phyloP scores from a whole-genome alignment of 2,888 invertebrate genomes.

The Xanthia icteritia region DNA sequence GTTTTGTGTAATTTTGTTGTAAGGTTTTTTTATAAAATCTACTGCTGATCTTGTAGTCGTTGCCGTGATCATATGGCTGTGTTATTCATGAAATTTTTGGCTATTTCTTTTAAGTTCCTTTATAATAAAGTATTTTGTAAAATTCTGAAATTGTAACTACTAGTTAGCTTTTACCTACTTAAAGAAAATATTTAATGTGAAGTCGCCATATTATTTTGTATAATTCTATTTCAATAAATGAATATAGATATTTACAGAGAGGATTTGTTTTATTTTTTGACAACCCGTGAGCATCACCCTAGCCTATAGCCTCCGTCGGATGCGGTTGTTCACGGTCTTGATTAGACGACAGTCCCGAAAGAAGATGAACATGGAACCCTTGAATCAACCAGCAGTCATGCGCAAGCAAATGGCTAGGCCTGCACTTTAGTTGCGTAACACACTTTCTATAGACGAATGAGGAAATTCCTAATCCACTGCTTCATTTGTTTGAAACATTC shows the following conservation, averaged over 20 bases:
- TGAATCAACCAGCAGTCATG: neutral
- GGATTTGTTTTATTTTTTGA: slow-evolving; percentile 46
- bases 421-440: neutral
- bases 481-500: neutral
- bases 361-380: neutral
- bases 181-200: slow-evolving; percentile 46
- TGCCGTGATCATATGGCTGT: slow-evolving; percentile 61
- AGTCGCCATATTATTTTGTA: slow-evolving; percentile 70
- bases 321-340: neutral
- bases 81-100: slow-evolving; percentile 41
- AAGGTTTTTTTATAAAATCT: slow-evolving; percentile 1
- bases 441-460: neutral
- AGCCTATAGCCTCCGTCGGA: neutral
- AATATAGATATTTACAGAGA: slow-evolving; percentile 56
- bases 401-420: neutral
- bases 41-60: slow-evolving; percentile 36
- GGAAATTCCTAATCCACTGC: neutral
- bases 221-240: slow-evolving; percentile 54
- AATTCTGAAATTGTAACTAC: slow-evolving; percentile 56
- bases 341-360: neutral
- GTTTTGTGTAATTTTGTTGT: slow-evolving; percentile 3
- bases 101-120: slow-evolving; percentile 56
- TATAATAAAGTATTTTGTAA: slow-evolving; percentile 43
- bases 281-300: neutral
- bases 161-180: slow-evolving; percentile 63